A percentile compares a stretch with the other conserved stretches of the same genome.
phyloP scores from a whole-genome alignment of 1,140 invertebrate genomes.

The Antheraea pernyi region DNA sequence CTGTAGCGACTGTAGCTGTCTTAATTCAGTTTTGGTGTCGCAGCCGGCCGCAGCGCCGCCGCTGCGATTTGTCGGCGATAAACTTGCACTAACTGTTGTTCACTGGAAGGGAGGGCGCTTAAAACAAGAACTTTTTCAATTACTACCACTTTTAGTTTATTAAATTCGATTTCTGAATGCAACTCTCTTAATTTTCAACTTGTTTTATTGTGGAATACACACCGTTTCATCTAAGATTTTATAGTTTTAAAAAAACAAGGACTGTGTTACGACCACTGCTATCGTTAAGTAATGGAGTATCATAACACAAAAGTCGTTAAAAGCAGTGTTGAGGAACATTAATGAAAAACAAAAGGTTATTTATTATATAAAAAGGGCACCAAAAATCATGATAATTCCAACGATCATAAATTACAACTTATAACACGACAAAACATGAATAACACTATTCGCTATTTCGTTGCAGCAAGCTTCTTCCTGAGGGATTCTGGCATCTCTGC shows the following conservation, averaged over 20 bases:
- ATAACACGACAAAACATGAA: slow-evolving; percentile 1
- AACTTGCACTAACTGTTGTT: slow-evolving; percentile 32
- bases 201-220: neutral
- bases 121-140: slow-evolving; percentile 40
- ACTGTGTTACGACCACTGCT: no score
- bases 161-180: slow-evolving; percentile 24
- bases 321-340: no score
- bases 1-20: slow-evolving; percentile 26
- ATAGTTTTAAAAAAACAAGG: no score
- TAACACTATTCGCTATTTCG: slow-evolving; percentile 17
- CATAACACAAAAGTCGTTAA: no score
- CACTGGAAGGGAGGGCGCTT: slow-evolving; percentile 25
- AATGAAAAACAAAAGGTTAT: neutral
- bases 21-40: slow-evolving; percentile 43
- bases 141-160: slow-evolving; percentile 30
- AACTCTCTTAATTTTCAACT: neutral
- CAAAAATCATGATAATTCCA: slow-evolving; percentile 6
- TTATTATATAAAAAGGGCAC: neutral
- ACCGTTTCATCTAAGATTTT: no score
- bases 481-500: slow-evolving; percentile 54
- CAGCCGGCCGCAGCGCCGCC: slow-evolving; percentile 26
- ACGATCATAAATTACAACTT: slow-evolving; percentile 1
- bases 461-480: slow-evolving; percentile 46
- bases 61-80: slow-evolving; percentile 29
- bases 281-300: no score